Evolutionary conservation across 2,797 vertebrate genomes (phyloP).

Genomic region (Cynodonichthys magdalenae): DNA sequence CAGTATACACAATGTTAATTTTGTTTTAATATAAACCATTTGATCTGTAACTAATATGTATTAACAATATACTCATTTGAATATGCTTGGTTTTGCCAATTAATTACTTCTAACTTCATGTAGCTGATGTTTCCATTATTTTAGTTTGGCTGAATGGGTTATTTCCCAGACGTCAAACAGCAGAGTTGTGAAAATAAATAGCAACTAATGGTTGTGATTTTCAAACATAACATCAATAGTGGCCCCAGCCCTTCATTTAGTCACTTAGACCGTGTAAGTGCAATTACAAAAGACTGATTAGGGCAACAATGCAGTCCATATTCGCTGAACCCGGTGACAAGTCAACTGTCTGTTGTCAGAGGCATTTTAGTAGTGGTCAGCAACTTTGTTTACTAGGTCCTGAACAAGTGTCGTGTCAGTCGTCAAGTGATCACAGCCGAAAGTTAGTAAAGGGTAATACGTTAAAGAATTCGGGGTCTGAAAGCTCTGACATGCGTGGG

Average conservation of each 20-base stretch:
- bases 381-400: slow-evolving; percentile 70
- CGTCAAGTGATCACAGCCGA: background rate
- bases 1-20: no score
- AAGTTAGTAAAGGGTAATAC: background rate
- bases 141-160: no score
- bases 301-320: slow-evolving; percentile 8
- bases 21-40: no score
- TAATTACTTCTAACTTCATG: no score
- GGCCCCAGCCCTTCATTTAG: slow-evolving; percentile 51
- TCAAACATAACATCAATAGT: slow-evolving; percentile 7
- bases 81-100: no score
- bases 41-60: no score
- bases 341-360: slow-evolving; percentile 10
- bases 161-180: no score
- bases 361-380: slow-evolving; percentile 44
- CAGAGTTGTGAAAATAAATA: background rate
- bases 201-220: background rate
- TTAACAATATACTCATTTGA: no score
- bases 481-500: background rate
- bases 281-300: slow-evolving; percentile 6
- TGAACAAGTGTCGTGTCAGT: slow-evolving; percentile 32
- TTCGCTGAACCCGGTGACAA: background rate
- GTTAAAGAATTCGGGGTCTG: background rate
- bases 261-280: slow-evolving; percentile 18
- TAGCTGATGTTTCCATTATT: no score